These are phyloP conservation scores for Archivesica marissinica DNA, from an alignment of 1,140 invertebrate genomes.

Conservation along the genomic window DNA sequence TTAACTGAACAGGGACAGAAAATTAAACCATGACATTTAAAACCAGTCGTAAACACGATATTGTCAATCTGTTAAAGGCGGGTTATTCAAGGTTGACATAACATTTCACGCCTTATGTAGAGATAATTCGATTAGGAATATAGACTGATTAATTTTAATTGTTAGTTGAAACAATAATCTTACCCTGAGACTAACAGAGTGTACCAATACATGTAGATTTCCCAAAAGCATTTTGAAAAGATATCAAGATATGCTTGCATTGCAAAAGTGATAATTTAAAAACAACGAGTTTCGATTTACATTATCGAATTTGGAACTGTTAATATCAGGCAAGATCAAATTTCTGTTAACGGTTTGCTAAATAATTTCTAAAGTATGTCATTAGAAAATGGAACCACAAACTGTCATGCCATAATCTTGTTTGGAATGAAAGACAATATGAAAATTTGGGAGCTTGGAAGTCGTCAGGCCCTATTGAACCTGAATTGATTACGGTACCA, in stretches of 20 bases:
- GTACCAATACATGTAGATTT: neutral
- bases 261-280: conserved; percentile 6
- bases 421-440: too few species aligned
- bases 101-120: conserved; percentile 50
- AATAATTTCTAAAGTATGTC: too few species aligned
- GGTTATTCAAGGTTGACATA: conserved; percentile 18
- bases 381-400: too few species aligned
- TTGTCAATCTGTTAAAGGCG: conserved; percentile 17
- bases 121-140: conserved; percentile 40
- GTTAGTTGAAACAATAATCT: neutral
- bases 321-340: neutral
- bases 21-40: neutral
- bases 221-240: neutral
- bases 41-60: neutral
- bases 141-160: conserved; percentile 54
- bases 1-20: conserved; percentile 6
- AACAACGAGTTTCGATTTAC: neutral
- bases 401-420: too few species aligned
- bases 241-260: conserved; percentile 7
- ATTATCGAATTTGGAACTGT: neutral
- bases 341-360: neutral
- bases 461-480: too few species aligned
- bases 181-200: conserved; percentile 6
- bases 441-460: too few species aligned
- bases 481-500: too few species aligned